Percentiles rank a stretch among this genome's conserved stretches.
Conservation (phyloP, 2,797 vertebrate species). For the Peromyscus nudipes region DNA sequence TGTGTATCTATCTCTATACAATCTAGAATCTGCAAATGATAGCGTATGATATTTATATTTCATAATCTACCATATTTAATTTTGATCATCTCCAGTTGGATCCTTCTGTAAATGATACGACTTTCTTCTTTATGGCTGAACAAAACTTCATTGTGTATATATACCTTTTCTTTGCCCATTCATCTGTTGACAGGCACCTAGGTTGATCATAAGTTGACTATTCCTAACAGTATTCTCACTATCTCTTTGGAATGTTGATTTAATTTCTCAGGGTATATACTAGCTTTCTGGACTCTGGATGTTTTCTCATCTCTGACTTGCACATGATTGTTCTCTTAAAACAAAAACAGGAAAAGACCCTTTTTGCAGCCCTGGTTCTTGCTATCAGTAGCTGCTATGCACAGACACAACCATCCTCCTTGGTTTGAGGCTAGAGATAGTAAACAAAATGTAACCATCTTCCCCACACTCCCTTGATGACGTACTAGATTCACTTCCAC, state of each 20-base stretch:
- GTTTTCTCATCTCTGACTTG: conserved; percentile 42
- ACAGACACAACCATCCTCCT: background rate
- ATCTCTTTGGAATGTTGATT: background rate
- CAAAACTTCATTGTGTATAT: background rate
- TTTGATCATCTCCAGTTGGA: background rate
- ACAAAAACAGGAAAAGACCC: conserved; percentile 38
- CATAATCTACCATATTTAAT: background rate
- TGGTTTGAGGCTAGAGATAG: conserved; percentile 21
- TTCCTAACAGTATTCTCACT: background rate
- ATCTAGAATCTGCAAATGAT: background rate
- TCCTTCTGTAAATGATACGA: background rate
- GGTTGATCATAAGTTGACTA: background rate
- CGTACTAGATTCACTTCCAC: conserved; percentile 30
- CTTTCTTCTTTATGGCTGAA: background rate
- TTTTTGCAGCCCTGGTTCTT: conserved; percentile 32
- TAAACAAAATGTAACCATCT: conserved; percentile 41
- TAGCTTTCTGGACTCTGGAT: background rate
- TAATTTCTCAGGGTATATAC: background rate
- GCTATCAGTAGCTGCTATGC: background rate
- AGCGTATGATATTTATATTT: background rate
- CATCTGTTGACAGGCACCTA: background rate
- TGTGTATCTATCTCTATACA: background rate
- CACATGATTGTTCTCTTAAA: background rate
- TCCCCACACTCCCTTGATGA: conserved; percentile 40
- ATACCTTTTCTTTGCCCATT: background rate